These are phyloP conservation scores for Arenaria interpres DNA, from an alignment of 2,113 vertebrate species.

Conservation along the genomic window DNA sequence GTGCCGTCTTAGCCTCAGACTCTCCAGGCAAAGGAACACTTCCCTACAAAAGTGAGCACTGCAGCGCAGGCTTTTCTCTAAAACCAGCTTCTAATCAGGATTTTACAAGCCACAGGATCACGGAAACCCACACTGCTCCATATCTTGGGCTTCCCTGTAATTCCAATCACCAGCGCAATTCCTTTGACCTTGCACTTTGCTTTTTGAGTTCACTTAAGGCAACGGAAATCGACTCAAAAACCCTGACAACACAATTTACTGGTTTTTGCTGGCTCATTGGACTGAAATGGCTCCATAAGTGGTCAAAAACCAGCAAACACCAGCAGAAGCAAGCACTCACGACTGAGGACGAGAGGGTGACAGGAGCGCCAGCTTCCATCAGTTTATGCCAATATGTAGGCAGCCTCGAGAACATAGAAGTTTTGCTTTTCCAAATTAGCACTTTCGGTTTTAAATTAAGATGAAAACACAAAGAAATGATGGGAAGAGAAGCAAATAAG, in stretches of 20 bases:
- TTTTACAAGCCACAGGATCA: neutral
- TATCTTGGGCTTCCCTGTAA: neutral
- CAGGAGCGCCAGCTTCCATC: neutral
- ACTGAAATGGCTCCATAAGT: rapidly evolving
- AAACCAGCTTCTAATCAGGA: neutral
- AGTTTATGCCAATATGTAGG: rapidly evolving
- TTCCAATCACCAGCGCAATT: neutral
- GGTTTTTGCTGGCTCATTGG: neutral
- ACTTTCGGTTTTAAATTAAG: neutral
- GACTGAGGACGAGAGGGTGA: neutral
- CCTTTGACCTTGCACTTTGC: neutral
- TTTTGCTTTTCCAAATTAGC: neutral
- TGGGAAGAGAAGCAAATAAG: neutral
- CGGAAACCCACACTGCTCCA: neutral
- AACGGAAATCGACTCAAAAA: neutral
- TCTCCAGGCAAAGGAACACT: neutral
- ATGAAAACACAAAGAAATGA: neutral
- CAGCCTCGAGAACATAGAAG: neutral
- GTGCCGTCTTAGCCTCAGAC: neutral
- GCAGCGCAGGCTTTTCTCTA: neutral
- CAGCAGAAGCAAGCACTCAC: neutral
- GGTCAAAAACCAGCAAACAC: neutral
- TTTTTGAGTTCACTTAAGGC: neutral
- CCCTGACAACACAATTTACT: rapidly evolving
- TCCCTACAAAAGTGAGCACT: neutral